Conservation (phyloP, 1,140 invertebrate species). For the Trachelipus rathkii region DNA sequence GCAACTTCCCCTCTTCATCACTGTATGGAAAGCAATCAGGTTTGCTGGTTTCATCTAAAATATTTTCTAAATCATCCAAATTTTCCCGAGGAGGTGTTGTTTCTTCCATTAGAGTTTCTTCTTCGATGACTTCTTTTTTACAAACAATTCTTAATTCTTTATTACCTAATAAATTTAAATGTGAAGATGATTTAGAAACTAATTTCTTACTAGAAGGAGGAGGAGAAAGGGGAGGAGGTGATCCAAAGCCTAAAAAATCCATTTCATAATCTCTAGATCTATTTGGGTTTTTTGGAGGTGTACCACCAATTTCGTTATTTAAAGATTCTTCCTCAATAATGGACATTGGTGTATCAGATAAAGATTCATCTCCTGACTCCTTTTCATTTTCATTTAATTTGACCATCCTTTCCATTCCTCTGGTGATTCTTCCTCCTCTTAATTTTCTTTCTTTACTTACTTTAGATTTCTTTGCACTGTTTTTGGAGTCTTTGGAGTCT, state of each 20-base stretch:
- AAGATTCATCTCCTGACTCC: neutral
- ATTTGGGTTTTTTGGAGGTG: neutral
- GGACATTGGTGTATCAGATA: no score
- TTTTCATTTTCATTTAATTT: neutral
- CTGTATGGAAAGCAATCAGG: neutral
- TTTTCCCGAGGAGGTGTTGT: neutral
- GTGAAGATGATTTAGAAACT: neutral
- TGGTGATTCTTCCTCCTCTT: neutral
- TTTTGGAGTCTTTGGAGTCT: neutral
- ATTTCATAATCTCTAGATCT: slow-evolving; percentile 1
- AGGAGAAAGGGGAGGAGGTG: neutral
- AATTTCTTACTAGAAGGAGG: neutral
- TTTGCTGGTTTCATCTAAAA: neutral
- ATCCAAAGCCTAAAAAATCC: neutral
- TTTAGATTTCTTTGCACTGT: neutral
- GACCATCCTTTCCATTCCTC: neutral
- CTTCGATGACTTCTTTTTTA: neutral
- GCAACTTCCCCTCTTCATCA: neutral
- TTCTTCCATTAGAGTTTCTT: neutral
- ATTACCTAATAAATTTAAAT: no score
- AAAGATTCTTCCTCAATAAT: neutral
- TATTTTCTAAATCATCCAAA: neutral
- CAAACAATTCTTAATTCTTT: neutral
- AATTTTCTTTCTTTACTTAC: neutral
- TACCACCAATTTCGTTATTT: neutral